These are phyloP conservation scores for Helleia helle DNA, from an alignment of 2,888 invertebrate species.

Conservation along the genomic window DNA sequence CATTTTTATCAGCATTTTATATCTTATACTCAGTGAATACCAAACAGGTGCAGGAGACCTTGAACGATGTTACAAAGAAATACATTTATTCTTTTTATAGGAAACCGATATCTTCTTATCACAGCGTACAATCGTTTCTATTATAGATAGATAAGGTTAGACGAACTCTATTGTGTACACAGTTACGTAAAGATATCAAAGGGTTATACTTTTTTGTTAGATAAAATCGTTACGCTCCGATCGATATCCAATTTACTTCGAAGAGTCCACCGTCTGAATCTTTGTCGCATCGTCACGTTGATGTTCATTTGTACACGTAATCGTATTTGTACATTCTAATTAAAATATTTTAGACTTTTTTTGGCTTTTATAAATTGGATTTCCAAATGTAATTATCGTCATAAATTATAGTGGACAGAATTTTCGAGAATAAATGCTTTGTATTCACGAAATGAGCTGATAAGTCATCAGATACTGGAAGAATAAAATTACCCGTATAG, in stretches of 20 bases:
- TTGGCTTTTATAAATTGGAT: no score
- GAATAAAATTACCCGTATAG: neutral
- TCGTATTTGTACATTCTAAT: conserved; percentile 59
- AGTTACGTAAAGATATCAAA: conserved; percentile 51
- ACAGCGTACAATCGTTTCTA: conserved; percentile 16
- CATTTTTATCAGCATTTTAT: no score
- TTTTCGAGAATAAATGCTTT: neutral
- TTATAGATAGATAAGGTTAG: conserved; percentile 21
- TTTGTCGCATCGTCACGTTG: conserved; percentile 57
- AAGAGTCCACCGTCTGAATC: conserved; percentile 38
- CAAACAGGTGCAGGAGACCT: neutral
- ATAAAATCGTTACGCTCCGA: conserved; percentile 58
- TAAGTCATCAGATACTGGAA: neutral
- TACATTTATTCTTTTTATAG: neutral
- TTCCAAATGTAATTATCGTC: neutral
- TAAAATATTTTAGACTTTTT: conserved; percentile 43
- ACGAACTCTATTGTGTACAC: conserved; percentile 41
- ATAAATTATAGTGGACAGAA: neutral
- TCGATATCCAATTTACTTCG: conserved; percentile 62
- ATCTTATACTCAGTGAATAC: no score
- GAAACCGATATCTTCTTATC: conserved; percentile 14
- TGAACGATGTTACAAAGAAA: neutral
- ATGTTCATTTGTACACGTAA: conserved; percentile 43
- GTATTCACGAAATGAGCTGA: neutral
- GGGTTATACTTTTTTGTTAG: conserved; percentile 44